A percentile compares a stretch with the other conserved stretches of the same genome.
These are phyloP conservation scores for Saccopteryx leptura DNA, from an alignment of 2,113 vertebrate genomes.

Conservation along the genomic window DNA sequence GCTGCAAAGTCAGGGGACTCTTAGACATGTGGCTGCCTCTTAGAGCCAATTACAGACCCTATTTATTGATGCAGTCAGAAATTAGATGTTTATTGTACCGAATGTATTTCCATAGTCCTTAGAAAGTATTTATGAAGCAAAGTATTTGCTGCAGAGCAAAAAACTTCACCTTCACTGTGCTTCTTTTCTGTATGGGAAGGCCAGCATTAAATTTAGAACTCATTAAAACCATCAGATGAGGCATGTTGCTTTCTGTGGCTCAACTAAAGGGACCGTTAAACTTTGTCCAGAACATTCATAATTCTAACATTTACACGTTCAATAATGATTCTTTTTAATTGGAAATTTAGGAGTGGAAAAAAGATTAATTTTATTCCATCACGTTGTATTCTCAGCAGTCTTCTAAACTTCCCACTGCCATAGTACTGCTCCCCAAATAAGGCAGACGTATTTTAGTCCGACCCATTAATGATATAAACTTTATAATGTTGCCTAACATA, in stretches of 20 bases:
- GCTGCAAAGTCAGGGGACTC: constrained; percentile 5
- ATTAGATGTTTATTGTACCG: background rate
- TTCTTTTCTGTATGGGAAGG: constrained; percentile 9
- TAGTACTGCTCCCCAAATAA: constrained; percentile 39
- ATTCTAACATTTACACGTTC: background rate
- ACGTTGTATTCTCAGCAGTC: background rate
- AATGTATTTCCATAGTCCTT: constrained; percentile 17
- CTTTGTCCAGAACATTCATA: background rate
- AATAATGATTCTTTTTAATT: constrained; percentile 43
- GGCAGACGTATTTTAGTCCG: constrained; percentile 75
- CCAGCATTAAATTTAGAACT: background rate
- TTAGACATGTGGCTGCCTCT: background rate
- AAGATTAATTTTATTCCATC: constrained; percentile 44
- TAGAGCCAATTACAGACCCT: background rate
- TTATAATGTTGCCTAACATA: constrained; percentile 89
- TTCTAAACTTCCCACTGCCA: constrained; percentile 19
- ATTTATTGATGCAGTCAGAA: constrained; percentile 44
- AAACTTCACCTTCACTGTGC: background rate
- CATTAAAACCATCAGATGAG: background rate
- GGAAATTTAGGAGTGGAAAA: constrained; percentile 5
- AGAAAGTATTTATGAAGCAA: background rate
- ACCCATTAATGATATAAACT: constrained; percentile 90
- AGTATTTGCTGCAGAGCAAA: background rate
- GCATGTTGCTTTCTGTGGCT: background rate
- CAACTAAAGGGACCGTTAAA: background rate